phyloP scores from a whole-genome alignment of 2,113 vertebrate species.

The Pitta sordida region DNA sequence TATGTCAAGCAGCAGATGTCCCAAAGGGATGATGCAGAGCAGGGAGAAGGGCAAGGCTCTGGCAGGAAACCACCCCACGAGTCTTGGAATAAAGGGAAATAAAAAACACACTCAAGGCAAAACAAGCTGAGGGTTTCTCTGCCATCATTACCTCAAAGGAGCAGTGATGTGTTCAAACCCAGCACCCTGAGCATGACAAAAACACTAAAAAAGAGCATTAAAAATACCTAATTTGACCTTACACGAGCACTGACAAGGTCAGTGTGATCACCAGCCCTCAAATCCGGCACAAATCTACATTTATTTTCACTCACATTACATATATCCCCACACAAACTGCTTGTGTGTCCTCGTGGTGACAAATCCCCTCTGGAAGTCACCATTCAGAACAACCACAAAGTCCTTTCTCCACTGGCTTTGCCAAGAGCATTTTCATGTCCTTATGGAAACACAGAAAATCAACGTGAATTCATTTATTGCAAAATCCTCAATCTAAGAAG shows the following conservation, averaged over 20 bases:
- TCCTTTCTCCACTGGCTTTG: neutral
- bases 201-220: neutral
- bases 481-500: neutral
- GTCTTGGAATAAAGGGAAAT: neutral
- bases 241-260: neutral
- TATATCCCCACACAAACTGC: neutral
- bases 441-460: neutral
- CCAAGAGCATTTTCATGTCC: neutral
- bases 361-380: neutral
- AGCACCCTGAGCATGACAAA: neutral
- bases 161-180: neutral
- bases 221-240: neutral
- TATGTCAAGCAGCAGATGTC: slow-evolving; percentile 57
- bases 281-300: neutral
- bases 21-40: slow-evolving; percentile 11
- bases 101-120: neutral
- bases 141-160: neutral
- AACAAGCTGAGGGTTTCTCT: neutral
- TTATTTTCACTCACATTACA: neutral
- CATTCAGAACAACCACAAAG: neutral
- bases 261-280: neutral
- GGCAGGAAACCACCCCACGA: neutral
- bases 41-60: slow-evolving; percentile 28
- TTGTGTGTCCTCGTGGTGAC: no score
- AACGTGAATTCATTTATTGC: neutral